phyloP scores from a whole-genome alignment of 2,113 vertebrate species.

The Myiozetetes cayanensis region DNA sequence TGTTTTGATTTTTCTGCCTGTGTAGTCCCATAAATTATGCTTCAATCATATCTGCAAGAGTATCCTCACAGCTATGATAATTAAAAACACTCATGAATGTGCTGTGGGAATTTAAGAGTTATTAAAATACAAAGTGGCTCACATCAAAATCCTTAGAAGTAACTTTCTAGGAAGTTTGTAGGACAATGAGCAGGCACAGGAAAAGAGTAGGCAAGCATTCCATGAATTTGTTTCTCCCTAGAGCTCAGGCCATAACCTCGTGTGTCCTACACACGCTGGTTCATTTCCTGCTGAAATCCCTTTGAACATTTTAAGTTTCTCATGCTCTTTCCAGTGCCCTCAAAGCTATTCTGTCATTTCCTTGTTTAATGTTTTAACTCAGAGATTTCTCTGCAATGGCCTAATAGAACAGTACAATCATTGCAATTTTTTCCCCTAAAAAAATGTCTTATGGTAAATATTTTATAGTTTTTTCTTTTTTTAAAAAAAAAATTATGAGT shows the following conservation, averaged over 20 bases:
- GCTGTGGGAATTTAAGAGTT: not conserved
- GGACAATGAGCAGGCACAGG: not conserved
- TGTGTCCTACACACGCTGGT: not conserved
- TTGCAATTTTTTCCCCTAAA: fast-evolving
- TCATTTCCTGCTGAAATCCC: not conserved
- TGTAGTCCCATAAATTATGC: not conserved
- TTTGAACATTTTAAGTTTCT: not conserved
- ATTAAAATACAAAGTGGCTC: not conserved
- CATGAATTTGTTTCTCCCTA: not conserved
- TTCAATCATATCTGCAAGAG: not conserved
- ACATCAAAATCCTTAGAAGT: not conserved
- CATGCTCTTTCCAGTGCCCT: not conserved
- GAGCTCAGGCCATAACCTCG: not conserved
- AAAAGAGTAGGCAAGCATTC: not conserved
- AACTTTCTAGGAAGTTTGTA: not conserved
- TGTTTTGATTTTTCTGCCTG: not conserved
- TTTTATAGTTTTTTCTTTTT: not conserved
- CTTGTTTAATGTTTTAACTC: not conserved
- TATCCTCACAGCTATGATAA: not conserved
- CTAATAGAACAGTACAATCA: not conserved
- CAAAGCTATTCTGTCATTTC: not conserved
- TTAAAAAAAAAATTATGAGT: not conserved
- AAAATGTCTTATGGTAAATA: not conserved
- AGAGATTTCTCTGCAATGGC: not conserved
- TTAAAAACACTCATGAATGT: not conserved